A percentile compares a stretch with the other conserved stretches of the same genome.
Conservation (phyloP, 2,797 vertebrate genomes). For the Falco concolor region DNA sequence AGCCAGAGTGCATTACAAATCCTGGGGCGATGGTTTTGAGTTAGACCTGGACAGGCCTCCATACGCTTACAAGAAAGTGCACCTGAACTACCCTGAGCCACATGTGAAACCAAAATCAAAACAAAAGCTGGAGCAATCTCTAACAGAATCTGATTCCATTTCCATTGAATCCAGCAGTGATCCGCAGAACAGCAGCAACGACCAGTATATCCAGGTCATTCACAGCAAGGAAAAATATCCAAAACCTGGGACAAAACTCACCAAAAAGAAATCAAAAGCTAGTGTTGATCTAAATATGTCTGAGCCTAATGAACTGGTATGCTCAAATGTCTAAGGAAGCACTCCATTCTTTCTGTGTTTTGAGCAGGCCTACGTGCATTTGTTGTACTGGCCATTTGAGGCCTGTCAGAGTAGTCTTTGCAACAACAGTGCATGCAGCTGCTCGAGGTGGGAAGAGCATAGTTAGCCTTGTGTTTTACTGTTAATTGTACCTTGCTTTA, state of each 20-base stretch:
- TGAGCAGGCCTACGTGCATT: fast-evolving
- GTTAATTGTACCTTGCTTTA: neutral
- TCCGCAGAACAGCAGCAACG: slow-evolving; percentile 86
- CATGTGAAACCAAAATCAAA: slow-evolving; percentile 75
- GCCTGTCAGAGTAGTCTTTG: neutral
- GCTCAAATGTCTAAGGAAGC: slow-evolving; percentile 84
- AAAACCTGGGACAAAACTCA: slow-evolving; percentile 70
- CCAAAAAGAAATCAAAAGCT: slow-evolving; percentile 77
- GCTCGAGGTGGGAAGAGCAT: neutral
- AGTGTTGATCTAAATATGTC: slow-evolving; percentile 65
- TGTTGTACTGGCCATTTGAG: neutral
- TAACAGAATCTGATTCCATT: slow-evolving; percentile 87
- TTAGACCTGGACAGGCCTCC: slow-evolving; percentile 54
- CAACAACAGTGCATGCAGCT: neutral
- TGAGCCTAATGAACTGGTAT: slow-evolving; percentile 81
- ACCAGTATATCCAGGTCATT: slow-evolving; percentile 89
- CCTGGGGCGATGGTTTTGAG: slow-evolving; percentile 66
- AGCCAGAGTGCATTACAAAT: slow-evolving; percentile 56
- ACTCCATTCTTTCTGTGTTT: fast-evolving
- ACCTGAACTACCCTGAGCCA: slow-evolving; percentile 66
- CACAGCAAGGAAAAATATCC: slow-evolving; percentile 82
- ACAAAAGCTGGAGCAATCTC: slow-evolving; percentile 74
- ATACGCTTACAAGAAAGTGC: slow-evolving; percentile 65
- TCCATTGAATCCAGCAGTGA: slow-evolving; percentile 91
- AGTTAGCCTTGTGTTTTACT: neutral